These are phyloP conservation scores for Folsomia candida DNA, from an alignment of 2,888 invertebrate genomes.

Conservation along the genomic window DNA sequence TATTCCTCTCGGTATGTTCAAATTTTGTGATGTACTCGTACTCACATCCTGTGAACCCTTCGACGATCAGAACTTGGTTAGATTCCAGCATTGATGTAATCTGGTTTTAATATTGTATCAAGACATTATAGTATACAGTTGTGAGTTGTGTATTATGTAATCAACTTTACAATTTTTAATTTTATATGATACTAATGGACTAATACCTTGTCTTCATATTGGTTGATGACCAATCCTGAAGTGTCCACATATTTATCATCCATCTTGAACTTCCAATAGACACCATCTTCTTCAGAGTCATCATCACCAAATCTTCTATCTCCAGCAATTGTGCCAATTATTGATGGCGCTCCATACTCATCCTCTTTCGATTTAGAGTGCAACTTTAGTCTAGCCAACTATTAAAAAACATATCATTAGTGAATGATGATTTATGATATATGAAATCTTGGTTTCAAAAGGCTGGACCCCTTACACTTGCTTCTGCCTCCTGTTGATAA, in stretches of 20 bases:
- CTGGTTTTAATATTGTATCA: no score
- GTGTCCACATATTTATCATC: slow-evolving; percentile 50
- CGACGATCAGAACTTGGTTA: slow-evolving; percentile 75
- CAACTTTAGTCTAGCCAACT: neutral
- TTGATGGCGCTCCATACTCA: neutral
- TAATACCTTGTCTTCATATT: slow-evolving; percentile 43
- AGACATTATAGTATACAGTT: no score
- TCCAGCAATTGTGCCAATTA: slow-evolving; percentile 21
- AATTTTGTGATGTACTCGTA: no score
- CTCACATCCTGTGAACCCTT: slow-evolving; percentile 71
- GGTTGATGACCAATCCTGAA: slow-evolving; percentile 52
- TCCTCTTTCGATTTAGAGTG: no score
- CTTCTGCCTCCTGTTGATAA: neutral
- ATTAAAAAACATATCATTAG: no score
- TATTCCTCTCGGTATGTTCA: neutral
- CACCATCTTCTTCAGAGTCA: slow-evolving; percentile 47
- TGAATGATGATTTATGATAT: no score
- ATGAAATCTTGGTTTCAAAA: neutral
- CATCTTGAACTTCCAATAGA: slow-evolving; percentile 54
- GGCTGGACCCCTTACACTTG: neutral
- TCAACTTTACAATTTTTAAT: no score
- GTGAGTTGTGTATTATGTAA: no score
- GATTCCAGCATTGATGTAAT: slow-evolving; percentile 62
- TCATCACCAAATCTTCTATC: neutral
- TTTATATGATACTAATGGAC: no score